These are phyloP conservation scores for Lochmaea capreae DNA, from an alignment of 2,888 invertebrate genomes.

Conservation along the genomic window DNA sequence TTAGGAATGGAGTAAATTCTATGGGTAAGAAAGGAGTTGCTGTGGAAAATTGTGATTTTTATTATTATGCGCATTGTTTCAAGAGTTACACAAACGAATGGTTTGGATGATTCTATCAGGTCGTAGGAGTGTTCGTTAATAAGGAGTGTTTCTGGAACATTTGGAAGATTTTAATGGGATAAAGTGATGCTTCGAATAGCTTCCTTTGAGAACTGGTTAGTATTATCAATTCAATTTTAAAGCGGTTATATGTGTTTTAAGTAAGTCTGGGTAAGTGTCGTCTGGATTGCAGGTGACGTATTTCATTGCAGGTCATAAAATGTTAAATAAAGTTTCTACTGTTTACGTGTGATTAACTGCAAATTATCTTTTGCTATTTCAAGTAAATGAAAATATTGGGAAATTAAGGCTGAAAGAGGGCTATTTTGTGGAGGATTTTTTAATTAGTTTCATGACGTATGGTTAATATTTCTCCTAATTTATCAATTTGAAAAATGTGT, in stretches of 20 bases:
- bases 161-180: conserved; percentile 7
- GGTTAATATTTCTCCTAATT: too few species aligned
- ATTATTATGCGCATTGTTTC: background rate
- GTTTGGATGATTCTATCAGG: background rate
- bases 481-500: too few species aligned
- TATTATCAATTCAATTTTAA: conserved; percentile 5
- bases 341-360: conserved; percentile 19
- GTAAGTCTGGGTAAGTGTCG: conserved; percentile 2
- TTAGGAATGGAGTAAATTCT: background rate
- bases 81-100: background rate
- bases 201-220: background rate
- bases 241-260: conserved; percentile 13
- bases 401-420: too few species aligned
- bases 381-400: background rate
- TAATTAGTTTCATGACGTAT: too few species aligned
- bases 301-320: background rate
- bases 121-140: too few species aligned
- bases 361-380: conserved; percentile 9
- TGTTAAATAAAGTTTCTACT: conserved; percentile 15
- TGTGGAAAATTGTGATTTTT: conserved; percentile 6
- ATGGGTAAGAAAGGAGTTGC: background rate
- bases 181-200: conserved; percentile 6
- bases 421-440: too few species aligned
- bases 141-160: background rate
- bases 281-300: conserved; percentile 12